Percentiles rank a stretch among this genome's conserved stretches.
These are phyloP conservation scores for Actinia tenebrosa DNA, from an alignment of 64 coral and sea anemone genomes.

Conservation along the genomic window DNA sequence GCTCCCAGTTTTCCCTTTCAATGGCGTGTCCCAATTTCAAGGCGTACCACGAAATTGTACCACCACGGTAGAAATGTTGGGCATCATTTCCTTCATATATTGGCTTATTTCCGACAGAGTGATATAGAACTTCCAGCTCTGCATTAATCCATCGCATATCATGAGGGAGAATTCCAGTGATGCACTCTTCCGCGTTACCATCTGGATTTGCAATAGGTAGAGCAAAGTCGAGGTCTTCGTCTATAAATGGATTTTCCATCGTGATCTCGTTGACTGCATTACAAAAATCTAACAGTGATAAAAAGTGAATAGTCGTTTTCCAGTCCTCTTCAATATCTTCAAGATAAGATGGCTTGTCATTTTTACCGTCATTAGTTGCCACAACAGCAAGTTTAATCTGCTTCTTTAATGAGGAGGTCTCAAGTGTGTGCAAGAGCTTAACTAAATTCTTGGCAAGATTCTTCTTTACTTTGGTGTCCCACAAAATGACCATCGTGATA, in stretches of 20 bases:
- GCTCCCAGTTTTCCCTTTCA: constrained; percentile 42
- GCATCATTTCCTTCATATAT: constrained; percentile 41
- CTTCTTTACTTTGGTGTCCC: constrained; percentile 26
- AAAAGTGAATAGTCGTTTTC: neutral
- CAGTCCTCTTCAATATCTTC: constrained; percentile 62
- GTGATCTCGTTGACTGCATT: constrained; percentile 28
- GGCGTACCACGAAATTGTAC: constrained; percentile 73
- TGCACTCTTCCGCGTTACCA: neutral
- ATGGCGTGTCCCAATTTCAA: constrained; percentile 40
- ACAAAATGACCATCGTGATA: constrained; percentile 54
- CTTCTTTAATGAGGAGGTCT: constrained; percentile 23
- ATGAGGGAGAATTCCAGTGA: constrained; percentile 21
- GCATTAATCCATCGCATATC: constrained; percentile 53
- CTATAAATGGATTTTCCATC: neutral
- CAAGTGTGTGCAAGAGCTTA: constrained; percentile 25
- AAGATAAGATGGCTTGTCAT: neutral
- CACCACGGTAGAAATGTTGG: constrained; percentile 63
- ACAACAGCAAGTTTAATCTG: constrained; percentile 48
- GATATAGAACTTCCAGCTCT: constrained; percentile 54
- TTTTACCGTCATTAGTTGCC: neutral
- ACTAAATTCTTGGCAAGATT: constrained; percentile 15
- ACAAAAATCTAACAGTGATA: constrained; percentile 42
- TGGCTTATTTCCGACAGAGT: constrained; percentile 41
- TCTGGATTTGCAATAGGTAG: constrained; percentile 32
- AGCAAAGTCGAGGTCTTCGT: constrained; percentile 38